Conservation (phyloP, 92 coral and sea anemone genomes). For the Phenganax subtilis region DNA sequence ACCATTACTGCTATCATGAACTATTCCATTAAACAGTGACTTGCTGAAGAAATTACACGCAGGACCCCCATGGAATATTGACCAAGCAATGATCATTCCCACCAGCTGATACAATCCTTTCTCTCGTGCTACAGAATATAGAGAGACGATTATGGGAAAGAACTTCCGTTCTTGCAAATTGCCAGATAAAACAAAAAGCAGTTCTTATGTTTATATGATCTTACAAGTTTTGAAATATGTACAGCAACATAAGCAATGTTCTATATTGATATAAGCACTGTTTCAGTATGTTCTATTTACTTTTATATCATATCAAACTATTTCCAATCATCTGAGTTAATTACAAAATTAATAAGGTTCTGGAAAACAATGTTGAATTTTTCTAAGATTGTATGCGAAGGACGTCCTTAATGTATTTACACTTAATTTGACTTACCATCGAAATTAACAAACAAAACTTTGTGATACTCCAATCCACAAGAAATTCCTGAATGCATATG, state of each 20-base stretch:
- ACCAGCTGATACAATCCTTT: constrained; percentile 5
- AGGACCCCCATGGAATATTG: background rate
- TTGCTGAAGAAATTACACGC: background rate
- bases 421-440: constrained; percentile 12
- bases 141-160: no score
- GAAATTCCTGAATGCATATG: constrained; percentile 47
- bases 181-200: no score
- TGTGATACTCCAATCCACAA: constrained; percentile 31
- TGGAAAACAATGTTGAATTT: no score
- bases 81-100: background rate
- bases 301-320: no score
- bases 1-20: background rate
- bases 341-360: background rate
- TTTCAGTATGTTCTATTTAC: no score
- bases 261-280: no score
- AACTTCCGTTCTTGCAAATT: no score
- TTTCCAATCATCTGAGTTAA: background rate
- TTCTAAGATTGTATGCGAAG: no score
- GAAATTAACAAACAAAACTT: constrained; percentile 40
- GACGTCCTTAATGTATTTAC: background rate
- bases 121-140: background rate
- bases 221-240: no score
- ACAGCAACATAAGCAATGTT: no score
- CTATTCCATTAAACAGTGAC: background rate
- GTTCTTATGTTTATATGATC: no score